These are phyloP conservation scores for Proteles cristata DNA, from an alignment of 2,113 vertebrate genomes.

Conservation along the genomic window DNA sequence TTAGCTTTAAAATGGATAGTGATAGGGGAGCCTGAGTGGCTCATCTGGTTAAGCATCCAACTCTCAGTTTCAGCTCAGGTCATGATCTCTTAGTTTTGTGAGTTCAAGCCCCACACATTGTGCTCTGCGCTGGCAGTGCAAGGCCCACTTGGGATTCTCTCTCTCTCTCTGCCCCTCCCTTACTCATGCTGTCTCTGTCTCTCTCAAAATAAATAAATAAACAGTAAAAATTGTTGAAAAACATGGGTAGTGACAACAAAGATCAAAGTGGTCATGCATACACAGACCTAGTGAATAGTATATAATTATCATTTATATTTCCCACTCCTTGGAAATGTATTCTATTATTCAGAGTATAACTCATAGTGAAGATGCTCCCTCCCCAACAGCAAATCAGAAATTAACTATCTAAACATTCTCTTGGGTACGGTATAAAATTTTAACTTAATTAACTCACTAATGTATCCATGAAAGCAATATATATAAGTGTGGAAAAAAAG, in stretches of 20 bases:
- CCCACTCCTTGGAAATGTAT: constrained; percentile 33
- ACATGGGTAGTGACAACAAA: constrained; percentile 44
- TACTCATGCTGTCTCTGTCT: no score
- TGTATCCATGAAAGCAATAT: constrained; percentile 50
- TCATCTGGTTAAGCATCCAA: no score
- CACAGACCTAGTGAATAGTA: constrained; percentile 51
- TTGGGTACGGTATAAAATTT: constrained; percentile 39
- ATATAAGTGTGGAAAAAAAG: background rate
- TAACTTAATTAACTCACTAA: constrained; percentile 66
- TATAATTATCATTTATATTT: constrained; percentile 43
- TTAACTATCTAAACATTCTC: constrained; percentile 73
- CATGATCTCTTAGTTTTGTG: no score
- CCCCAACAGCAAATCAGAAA: constrained; percentile 61
- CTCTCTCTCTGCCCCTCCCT: no score
- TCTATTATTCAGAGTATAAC: constrained; percentile 40
- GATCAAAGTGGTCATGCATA: background rate
- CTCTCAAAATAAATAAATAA: no score
- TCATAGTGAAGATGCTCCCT: background rate
- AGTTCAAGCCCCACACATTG: no score
- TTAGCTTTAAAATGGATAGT: background rate
- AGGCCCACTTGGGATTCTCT: no score
- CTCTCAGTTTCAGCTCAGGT: no score
- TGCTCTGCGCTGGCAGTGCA: no score
- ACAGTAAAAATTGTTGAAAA: no score
- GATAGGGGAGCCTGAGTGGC: background rate